Evolutionary conservation across 2,797 vertebrate genomes (phyloP).

Genomic region (Crocidura indochinensis): DNA sequence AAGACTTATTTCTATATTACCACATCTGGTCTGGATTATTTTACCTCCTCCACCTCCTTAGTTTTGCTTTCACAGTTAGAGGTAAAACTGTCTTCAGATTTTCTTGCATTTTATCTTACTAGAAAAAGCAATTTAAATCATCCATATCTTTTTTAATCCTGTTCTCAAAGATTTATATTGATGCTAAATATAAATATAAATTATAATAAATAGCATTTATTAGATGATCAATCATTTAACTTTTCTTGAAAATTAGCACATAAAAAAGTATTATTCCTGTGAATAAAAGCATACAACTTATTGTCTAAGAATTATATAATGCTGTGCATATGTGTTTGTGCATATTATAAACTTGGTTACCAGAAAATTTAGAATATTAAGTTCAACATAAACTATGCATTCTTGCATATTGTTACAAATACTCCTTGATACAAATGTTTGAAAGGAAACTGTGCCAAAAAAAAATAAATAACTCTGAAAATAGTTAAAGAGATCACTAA

Average conservation of each 20-base stretch:
- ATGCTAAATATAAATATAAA: slow-evolving; percentile 38
- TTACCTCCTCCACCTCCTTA: background rate
- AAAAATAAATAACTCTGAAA: too few species aligned
- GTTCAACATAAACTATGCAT: too few species aligned
- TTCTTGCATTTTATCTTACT: slow-evolving; percentile 64
- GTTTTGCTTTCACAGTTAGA: slow-evolving; percentile 55
- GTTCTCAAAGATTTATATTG: slow-evolving; percentile 61
- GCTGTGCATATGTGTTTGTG: background rate
- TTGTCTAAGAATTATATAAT: background rate
- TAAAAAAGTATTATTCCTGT: background rate
- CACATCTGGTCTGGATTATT: slow-evolving; percentile 81
- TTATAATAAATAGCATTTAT: background rate
- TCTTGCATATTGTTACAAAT: too few species aligned
- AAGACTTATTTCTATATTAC: slow-evolving; percentile 62
- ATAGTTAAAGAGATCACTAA: too few species aligned
- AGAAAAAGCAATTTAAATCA: slow-evolving; percentile 66
- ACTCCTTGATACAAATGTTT: too few species aligned
- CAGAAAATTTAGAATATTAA: too few species aligned
- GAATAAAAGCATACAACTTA: slow-evolving; percentile 53
- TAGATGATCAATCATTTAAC: background rate
- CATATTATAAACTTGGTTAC: background rate
- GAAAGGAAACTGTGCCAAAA: too few species aligned
- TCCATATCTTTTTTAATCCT: slow-evolving; percentile 60
- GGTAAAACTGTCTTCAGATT: slow-evolving; percentile 62
- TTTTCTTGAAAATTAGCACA: slow-evolving; percentile 56